Evolutionary conservation across 2,888 invertebrate genomes (phyloP).

Genomic region (Synergus itoensis): DNA sequence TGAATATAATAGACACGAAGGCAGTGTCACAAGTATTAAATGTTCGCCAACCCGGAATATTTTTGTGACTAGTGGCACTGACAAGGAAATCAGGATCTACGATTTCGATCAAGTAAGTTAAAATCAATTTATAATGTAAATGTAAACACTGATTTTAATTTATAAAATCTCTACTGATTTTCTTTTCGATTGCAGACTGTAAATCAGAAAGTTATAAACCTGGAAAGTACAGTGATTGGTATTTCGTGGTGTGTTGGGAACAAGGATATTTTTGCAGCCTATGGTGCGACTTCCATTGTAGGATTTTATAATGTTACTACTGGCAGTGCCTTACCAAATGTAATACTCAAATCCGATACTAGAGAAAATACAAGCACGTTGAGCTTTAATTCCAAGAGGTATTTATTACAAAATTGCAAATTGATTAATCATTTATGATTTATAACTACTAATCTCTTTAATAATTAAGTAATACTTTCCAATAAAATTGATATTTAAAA

Average conservation of each 20-base stretch:
- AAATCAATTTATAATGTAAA: slow-evolving; percentile 2
- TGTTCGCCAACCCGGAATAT: slow-evolving; percentile 68
- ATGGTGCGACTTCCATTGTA: slow-evolving; percentile 68
- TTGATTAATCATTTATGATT: not conserved
- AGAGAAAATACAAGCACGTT: slow-evolving; percentile 68
- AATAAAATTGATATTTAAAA: slow-evolving; percentile 4
- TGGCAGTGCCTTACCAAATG: slow-evolving; percentile 61
- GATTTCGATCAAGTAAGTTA: slow-evolving; percentile 68
- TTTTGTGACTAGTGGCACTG: slow-evolving; percentile 70
- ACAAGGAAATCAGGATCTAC: slow-evolving; percentile 73
- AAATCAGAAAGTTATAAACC: slow-evolving; percentile 63
- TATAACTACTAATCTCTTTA: too few species aligned
- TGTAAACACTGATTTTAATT: not conserved
- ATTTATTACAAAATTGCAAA: slow-evolving; percentile 4
- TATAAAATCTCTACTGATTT: not conserved
- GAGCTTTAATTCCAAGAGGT: slow-evolving; percentile 72
- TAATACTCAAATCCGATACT: slow-evolving; percentile 64
- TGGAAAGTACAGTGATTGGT: slow-evolving; percentile 69
- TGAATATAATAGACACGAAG: slow-evolving; percentile 71
- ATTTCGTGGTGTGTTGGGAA: slow-evolving; percentile 70
- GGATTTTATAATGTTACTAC: slow-evolving; percentile 68
- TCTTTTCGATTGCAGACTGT: slow-evolving; percentile 59
- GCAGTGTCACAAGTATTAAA: slow-evolving; percentile 70
- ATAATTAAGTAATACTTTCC: too few species aligned
- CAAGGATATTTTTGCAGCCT: slow-evolving; percentile 69